phyloP scores from a whole-genome alignment of 1,140 invertebrate species.

The Berghia stephanieae region DNA sequence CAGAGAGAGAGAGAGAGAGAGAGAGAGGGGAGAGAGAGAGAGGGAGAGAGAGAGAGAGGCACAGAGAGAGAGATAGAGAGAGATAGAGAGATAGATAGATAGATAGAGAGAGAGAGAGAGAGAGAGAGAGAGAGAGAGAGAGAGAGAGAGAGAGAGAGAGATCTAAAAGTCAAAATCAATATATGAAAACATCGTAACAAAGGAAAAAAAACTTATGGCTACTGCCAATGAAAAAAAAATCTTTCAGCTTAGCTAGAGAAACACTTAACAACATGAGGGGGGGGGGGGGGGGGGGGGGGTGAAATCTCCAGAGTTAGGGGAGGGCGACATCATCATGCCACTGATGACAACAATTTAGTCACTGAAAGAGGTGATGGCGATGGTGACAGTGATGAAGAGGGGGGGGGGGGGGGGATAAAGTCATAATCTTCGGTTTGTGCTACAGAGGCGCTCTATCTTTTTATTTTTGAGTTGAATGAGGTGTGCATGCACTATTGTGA shows the following conservation, averaged over 20 bases:
- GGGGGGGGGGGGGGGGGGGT: no score
- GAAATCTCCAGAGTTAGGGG: background rate
- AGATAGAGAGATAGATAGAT: no score
- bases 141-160: slow-evolving; percentile 5
- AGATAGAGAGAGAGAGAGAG: no score
- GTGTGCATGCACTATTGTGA: background rate
- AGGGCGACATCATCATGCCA: background rate
- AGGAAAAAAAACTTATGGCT: background rate
- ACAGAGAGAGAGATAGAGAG: no score
- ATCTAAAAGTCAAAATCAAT: background rate
- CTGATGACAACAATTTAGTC: no score
- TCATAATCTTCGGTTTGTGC: no score
- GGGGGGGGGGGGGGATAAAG: no score
- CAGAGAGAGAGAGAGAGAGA: background rate
- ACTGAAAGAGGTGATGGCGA: no score
- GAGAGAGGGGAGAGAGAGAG: background rate
- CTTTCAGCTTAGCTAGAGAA: background rate
- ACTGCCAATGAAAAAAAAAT: background rate
- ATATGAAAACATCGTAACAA: no score
- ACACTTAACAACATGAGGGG: background rate
- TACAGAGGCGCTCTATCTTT: no score
- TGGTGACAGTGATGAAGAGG: no score
- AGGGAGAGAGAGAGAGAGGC: background rate
- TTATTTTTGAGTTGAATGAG: no score
- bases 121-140: background rate